Base-by-base conservation (phyloP, 2,113 vertebrate species). In the Lepisosteus osseus region DNA sequence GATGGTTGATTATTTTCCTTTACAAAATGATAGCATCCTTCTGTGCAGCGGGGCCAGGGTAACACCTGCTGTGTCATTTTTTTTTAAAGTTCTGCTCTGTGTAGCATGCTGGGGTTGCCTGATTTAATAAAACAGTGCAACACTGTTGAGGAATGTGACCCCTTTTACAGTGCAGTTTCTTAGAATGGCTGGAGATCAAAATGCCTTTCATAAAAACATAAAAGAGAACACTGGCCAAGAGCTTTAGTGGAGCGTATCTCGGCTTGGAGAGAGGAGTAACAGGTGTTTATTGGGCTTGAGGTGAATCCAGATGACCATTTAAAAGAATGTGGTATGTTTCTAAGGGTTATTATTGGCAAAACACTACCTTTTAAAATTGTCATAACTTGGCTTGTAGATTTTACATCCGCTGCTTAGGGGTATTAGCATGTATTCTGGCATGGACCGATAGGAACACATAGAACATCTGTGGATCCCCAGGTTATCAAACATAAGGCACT, bases 21-120 rank as follows among this genome's bases (percentile, higher is more conserved):
- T 80, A 85, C 79, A 86, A 85, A 84, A 85, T 82, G 85, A 85
- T 85, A 86, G 78, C 82, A 82, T 79, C 73, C 83, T 77, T 86
- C 71, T 85, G 79, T 86, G 76, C 54, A 65, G 77, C 69, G 69
- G 77, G 77, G 64, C 76, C 57, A 80, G 72, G 73, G 44, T 75
- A 84, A 80, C 77, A 85, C 86, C 86, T 86, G 82, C 85, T 86
- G 85, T 74, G 82, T 74, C 74, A 66, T 76, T 62, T 67, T 75
- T 76, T 80, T 84, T 11, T 7, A 15, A 56, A 62, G 86, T 87
- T 86, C 82, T 84, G 84, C 82, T 82, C 81, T 73, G 70, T 83
- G 73, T 86, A 82, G 78, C 85, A 77, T 0, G 0, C 76, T 42
- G 68, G 72, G 63, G 54, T 70, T 84, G 68, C 67, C 80, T 69